These are phyloP conservation scores for Lymantria dispar DNA, from an alignment of 2,888 invertebrate species.

Conservation along the genomic window DNA sequence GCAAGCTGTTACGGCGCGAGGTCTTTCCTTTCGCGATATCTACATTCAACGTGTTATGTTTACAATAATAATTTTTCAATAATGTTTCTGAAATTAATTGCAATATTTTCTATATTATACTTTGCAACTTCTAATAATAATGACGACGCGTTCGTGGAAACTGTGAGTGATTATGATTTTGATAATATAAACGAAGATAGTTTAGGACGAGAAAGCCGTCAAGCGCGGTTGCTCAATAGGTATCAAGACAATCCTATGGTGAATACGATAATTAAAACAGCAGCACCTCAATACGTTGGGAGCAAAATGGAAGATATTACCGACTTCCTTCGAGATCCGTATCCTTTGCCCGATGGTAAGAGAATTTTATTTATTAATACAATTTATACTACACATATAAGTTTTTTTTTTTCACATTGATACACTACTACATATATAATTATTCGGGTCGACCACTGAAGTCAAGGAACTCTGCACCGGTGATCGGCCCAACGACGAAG, in stretches of 20 bases:
- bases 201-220: constrained; percentile 3
- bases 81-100: constrained; percentile 15
- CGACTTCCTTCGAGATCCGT: constrained; percentile 58
- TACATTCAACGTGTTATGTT: too few species aligned
- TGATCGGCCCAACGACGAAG: too few species aligned
- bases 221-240: constrained; percentile 25
- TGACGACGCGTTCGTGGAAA: constrained; percentile 21
- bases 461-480: too few species aligned
- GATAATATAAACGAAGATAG: not conserved
- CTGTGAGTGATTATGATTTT: constrained; percentile 5
- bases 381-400: not conserved
- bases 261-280: constrained; percentile 44
- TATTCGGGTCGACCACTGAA: too few species aligned
- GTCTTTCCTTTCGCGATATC: too few species aligned
- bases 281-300: constrained; percentile 35
- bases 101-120: constrained; percentile 10
- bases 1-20: too few species aligned
- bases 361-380: not conserved
- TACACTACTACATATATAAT: too few species aligned
- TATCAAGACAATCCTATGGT: constrained; percentile 43
- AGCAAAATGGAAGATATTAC: constrained; percentile 46
- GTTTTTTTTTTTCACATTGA: too few species aligned
- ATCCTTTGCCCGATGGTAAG: constrained; percentile 62
- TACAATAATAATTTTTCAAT: not conserved
- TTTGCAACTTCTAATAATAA: constrained; percentile 2